Percentiles rank a stretch among this genome's conserved stretches.
Conservation (phyloP, 2,113 vertebrate genomes). For the Vulpes ferrilata region DNA sequence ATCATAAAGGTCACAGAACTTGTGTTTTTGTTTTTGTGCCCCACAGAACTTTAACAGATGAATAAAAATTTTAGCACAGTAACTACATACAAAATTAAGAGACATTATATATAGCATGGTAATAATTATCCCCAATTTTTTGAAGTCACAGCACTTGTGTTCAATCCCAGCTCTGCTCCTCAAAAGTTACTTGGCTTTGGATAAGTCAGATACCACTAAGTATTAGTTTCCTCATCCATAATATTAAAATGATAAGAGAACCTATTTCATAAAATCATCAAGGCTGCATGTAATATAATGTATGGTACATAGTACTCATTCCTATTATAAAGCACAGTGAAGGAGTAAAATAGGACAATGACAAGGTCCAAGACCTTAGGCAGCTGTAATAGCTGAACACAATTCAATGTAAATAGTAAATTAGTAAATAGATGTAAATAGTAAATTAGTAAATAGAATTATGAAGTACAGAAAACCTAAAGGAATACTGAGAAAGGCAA, state of each 20-base stretch:
- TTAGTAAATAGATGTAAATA: neutral
- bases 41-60: neutral
- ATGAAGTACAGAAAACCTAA: neutral
- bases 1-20: neutral
- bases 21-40: neutral
- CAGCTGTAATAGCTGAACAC: neutral
- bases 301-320: neutral
- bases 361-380: neutral
- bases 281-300: neutral
- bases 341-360: neutral
- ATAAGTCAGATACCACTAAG: neutral
- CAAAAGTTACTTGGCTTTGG: neutral
- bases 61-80: neutral
- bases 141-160: neutral
- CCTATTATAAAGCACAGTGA: constrained; percentile 24
- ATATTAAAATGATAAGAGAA: neutral
- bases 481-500: neutral
- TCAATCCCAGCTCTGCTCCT: neutral
- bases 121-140: neutral
- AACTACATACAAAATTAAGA: neutral
- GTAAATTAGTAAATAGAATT: neutral
- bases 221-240: neutral
- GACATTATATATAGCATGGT: neutral
- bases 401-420: neutral
- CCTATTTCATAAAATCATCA: neutral